Evolutionary conservation across 2,113 vertebrate species (phyloP), one percentile per base, ranked within the genome.

Genomic region (Tyto alba): DNA sequence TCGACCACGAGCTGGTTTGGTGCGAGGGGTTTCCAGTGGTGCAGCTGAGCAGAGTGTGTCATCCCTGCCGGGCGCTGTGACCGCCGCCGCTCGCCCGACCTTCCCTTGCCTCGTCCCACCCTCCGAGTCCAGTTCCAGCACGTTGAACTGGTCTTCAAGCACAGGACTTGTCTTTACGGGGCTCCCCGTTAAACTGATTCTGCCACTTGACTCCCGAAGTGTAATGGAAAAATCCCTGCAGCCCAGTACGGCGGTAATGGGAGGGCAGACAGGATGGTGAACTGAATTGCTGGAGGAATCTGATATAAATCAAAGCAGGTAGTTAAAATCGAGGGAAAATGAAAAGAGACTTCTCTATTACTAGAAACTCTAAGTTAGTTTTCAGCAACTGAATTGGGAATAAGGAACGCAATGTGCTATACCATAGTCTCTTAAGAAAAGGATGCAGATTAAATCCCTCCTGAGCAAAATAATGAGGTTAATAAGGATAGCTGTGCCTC

Each of bases 391-490:
- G 40, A 38, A 30, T 34, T 40, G 55, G 60, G 82, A 87, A 59
- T 77, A 45, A 66, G 83, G 69, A 88, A 50, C 2, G 1, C 25
- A 27, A 20, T 21, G 26, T 62, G 47, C 76, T 55, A 0, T 41
- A 18, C 32, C 10, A 15, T 22, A 53, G 63, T 38, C 22, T 22
- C 30, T 79, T 69, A 79, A 59, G 83, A 30, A 74, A 72, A 38
- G 52, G 68, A 53, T 63, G 59, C 2, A 7, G 67, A 16, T 66
- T 22, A 77, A 90, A 71, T 71, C 40, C 73, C 88, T 80, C 75
- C 92, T 75, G 76, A 82, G 90, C 23, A 25, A 41, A 85, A 45
- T 74, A 82, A 90, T 36, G 92, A 92, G 84, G 71, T 88, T 85
- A 88, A 79, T 92, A 27, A 50, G 78, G 57, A 56, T 19, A 56